Conservation (phyloP, 2,113 vertebrate species). For the Stegostoma tigrinum region DNA sequence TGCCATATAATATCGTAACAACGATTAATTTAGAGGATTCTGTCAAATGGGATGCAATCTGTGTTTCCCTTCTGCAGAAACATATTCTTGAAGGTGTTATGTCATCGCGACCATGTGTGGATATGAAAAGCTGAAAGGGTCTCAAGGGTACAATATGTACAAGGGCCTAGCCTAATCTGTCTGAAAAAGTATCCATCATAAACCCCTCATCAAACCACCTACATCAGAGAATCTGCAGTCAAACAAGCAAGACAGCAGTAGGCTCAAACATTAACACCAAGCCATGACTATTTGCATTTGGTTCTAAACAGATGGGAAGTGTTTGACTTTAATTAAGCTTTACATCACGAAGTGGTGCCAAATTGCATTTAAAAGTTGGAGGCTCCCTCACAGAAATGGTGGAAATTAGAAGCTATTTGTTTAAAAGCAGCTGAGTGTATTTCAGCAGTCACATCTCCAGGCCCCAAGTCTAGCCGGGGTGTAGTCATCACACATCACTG, state of each 20-base stretch:
- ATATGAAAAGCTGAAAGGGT: not conserved
- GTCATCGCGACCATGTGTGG: not conserved
- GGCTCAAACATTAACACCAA: not conserved
- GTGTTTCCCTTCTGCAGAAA: not conserved
- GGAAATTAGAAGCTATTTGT: not conserved
- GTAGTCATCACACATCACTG: not conserved
- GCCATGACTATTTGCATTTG: not conserved
- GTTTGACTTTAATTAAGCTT: conserved; percentile 15
- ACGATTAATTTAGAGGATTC: not conserved
- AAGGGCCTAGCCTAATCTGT: not conserved
- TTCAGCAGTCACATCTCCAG: not conserved
- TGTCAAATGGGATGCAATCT: not conserved
- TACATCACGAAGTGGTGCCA: not conserved
- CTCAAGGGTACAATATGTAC: not conserved
- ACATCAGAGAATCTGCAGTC: not conserved
- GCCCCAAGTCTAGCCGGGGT: not conserved
- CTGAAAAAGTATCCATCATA: not conserved
- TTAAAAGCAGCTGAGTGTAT: not conserved
- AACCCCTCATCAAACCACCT: not conserved
- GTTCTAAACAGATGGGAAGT: not conserved
- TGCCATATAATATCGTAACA: not conserved
- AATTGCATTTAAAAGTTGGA: not conserved
- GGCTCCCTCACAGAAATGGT: not conserved
- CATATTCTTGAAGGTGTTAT: not conserved
- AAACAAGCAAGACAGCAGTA: not conserved